Conservation (phyloP, 92 coral and sea anemone genomes). For the Metridium senile region DNA sequence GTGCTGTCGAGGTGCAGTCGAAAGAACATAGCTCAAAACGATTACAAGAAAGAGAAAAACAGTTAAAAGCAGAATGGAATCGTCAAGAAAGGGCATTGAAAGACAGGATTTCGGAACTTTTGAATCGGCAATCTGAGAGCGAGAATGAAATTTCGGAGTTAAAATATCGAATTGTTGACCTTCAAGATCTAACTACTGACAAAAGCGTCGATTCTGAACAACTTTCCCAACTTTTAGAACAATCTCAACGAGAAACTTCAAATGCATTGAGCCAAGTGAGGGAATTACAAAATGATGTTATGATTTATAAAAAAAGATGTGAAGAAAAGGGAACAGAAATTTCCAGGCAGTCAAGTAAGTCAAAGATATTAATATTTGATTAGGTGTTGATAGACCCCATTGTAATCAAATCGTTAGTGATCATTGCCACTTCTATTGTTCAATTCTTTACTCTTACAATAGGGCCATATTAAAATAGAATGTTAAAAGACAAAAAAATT, state of each 20-base stretch:
- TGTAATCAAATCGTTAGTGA: not conserved
- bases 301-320: conserved; percentile 72
- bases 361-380: not conserved
- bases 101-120: conserved; percentile 88
- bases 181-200: conserved; percentile 41
- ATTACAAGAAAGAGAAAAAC: conserved; percentile 74
- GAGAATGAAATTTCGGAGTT: conserved; percentile 69
- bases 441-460: not conserved
- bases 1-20: conserved; percentile 56
- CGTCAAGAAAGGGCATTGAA: conserved; percentile 90
- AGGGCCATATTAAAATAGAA: not conserved
- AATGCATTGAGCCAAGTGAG: conserved; percentile 75
- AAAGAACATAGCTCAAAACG: conserved; percentile 59
- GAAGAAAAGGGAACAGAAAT: conserved; percentile 83
- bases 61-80: conserved; percentile 66
- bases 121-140: conserved; percentile 71
- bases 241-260: conserved; percentile 56
- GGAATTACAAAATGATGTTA: conserved; percentile 64
- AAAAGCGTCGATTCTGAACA: conserved; percentile 52
- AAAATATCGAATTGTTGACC: conserved; percentile 59
- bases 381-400: not conserved
- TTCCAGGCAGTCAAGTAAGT: conserved; percentile 83
- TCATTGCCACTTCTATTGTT: conserved; percentile 7
- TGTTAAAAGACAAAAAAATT: not conserved
- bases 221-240: conserved; percentile 62